Percentiles rank a stretch among this genome's conserved stretches.
Conservation (phyloP, 2,888 invertebrate genomes). For the Harmothoe impar region DNA sequence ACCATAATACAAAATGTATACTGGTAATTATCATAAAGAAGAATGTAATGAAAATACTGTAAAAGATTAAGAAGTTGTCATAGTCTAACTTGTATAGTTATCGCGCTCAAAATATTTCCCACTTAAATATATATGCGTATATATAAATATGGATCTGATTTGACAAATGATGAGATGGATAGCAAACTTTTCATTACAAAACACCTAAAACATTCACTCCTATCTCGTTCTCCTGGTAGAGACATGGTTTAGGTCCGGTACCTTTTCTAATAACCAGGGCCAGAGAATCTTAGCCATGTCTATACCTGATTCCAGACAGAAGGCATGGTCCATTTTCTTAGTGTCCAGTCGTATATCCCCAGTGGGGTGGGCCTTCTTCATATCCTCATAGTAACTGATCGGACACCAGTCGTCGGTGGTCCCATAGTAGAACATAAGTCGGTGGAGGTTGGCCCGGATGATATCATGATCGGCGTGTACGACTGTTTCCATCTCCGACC, state of each 20-base stretch:
- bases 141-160: no score
- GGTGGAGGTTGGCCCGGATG: constrained; percentile 86
- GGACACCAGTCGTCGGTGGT: constrained; percentile 93
- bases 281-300: constrained; percentile 81
- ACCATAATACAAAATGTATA: no score
- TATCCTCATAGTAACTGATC: constrained; percentile 87
- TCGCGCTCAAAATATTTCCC: no score
- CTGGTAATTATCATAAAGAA: no score
- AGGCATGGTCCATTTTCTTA: constrained; percentile 89
- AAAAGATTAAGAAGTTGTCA: no score
- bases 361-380: constrained; percentile 87
- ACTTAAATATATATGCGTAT: no score
- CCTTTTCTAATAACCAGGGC: constrained; percentile 65
- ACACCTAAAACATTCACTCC: neutral
- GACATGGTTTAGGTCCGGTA: constrained; percentile 78
- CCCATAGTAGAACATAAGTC: constrained; percentile 92
- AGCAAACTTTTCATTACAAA: no score
- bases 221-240: no score
- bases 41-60: no score
- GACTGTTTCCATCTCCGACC: constrained; percentile 90
- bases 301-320: constrained; percentile 87
- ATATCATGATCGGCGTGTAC: constrained; percentile 87
- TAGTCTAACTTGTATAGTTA: no score
- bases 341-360: constrained; percentile 87
- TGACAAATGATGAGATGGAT: no score